Evolutionary conservation across 2,888 invertebrate genomes (phyloP).

Genomic region (Emesis russula): DNA sequence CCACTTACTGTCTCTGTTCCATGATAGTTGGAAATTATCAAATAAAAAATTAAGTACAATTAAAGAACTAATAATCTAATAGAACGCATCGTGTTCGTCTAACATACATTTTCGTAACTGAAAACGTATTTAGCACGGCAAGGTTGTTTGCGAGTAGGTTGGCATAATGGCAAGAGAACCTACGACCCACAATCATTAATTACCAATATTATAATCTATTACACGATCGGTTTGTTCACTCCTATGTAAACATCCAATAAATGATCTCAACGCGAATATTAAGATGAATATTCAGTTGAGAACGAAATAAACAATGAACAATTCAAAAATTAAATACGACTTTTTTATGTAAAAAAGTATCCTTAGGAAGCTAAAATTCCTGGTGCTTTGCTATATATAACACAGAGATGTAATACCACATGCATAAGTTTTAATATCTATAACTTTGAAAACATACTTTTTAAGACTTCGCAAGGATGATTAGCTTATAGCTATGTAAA

Average conservation of each 20-base stretch:
- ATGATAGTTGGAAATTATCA: neutral
- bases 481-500: too few relatives aligned
- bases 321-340: neutral
- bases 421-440: too few relatives aligned
- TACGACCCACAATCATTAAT: constrained; percentile 41
- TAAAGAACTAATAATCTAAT: neutral
- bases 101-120: constrained; percentile 36
- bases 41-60: neutral
- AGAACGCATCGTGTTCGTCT: constrained; percentile 13
- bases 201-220: constrained; percentile 37
- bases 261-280: constrained; percentile 17
- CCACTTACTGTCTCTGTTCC: too few relatives aligned
- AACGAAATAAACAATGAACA: neutral
- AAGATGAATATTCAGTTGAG: constrained; percentile 18
- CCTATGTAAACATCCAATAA: constrained; percentile 16
- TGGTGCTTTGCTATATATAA: too few relatives aligned
- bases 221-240: constrained; percentile 26
- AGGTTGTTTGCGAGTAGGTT: constrained; percentile 46
- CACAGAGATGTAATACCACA: too few relatives aligned
- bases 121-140: constrained; percentile 49
- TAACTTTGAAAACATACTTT: too few relatives aligned
- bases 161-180: constrained; percentile 56
- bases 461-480: too few relatives aligned
- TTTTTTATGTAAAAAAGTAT: too few relatives aligned
- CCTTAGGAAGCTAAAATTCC: too few relatives aligned